Evolutionary conservation across 2,888 invertebrate genomes (phyloP).

Genomic region (Tribolium freemani): DNA sequence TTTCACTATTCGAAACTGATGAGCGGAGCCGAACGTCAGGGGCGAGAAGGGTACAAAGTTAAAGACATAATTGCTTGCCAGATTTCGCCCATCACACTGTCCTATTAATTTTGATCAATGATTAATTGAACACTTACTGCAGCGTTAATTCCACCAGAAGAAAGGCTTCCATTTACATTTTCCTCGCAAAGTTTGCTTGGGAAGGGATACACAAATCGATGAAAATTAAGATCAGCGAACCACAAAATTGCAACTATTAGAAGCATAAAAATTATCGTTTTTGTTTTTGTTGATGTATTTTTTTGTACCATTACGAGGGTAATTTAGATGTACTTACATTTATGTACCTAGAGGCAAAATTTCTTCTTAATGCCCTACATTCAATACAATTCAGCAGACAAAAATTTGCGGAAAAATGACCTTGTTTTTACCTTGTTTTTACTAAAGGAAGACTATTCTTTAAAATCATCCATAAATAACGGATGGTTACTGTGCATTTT

Average conservation of each 20-base stretch:
- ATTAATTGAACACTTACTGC: constrained; percentile 15
- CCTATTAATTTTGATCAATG: constrained; percentile 11
- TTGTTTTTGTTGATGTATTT: too few relatives aligned
- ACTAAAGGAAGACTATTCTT: too few relatives aligned
- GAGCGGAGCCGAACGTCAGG: neutral
- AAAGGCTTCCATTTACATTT: neutral
- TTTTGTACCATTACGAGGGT: too few relatives aligned
- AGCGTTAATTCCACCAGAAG: neutral
- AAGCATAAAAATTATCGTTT: too few relatives aligned
- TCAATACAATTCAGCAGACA: too few relatives aligned
- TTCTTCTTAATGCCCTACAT: too few relatives aligned
- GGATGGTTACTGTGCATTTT: too few relatives aligned
- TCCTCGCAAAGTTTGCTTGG: neutral
- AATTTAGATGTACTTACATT: too few relatives aligned
- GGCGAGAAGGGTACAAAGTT: constrained; percentile 11
- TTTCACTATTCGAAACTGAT: constrained; percentile 25
- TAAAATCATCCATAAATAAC: too few relatives aligned
- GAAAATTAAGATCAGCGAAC: neutral
- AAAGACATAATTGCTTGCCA: constrained; percentile 31
- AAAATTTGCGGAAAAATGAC: neutral
- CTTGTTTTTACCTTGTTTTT: too few relatives aligned
- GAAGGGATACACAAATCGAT: neutral
- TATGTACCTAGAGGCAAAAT: too few relatives aligned
- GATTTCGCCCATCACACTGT: constrained; percentile 20
- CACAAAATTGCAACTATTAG: too few relatives aligned